phyloP scores from a whole-genome alignment of 2,888 invertebrate genomes.

The Drosophila leonis region DNA sequence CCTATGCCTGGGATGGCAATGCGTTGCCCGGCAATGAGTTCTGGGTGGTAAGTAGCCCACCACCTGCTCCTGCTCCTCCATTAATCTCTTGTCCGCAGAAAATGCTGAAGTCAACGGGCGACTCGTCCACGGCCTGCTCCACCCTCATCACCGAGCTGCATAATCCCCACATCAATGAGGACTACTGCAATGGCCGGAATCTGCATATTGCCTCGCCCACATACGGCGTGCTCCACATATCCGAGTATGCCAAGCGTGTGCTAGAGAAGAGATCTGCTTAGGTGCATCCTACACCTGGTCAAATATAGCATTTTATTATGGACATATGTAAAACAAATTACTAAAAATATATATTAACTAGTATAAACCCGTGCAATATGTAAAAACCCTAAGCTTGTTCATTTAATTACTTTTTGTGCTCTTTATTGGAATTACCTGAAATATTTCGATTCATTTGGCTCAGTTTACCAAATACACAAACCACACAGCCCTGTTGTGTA shows the following conservation, averaged over 20 bases:
- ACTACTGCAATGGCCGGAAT: constrained; percentile 86
- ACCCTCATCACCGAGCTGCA: constrained; percentile 87
- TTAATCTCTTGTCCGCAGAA: constrained; percentile 63
- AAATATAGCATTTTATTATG: not conserved
- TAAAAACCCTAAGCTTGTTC: not conserved
- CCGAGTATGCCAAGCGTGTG: constrained; percentile 71
- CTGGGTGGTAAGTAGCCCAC: constrained; percentile 86
- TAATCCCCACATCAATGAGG: constrained; percentile 86
- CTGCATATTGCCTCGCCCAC: constrained; percentile 86
- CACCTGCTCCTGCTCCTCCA: too few relatives aligned
- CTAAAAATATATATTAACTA: too few relatives aligned
- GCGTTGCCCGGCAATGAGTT: constrained; percentile 91
- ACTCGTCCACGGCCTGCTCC: constrained; percentile 88
- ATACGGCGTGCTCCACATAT: constrained; percentile 82
- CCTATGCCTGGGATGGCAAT: constrained; percentile 91
- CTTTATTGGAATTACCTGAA: not conserved
- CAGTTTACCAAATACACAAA: not conserved
- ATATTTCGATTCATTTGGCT: not conserved
- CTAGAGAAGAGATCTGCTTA: constrained; percentile 1
- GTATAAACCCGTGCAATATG: not conserved
- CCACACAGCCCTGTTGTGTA: not conserved
- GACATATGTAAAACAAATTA: too few relatives aligned
- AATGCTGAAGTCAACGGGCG: constrained; percentile 85
- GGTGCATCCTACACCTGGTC: too few relatives aligned
- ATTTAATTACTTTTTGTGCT: too few relatives aligned